A percentile compares a stretch with the other conserved stretches of the same genome.
Conservation (phyloP, 2,888 invertebrate species). For the Herminia tarsipennalis region DNA sequence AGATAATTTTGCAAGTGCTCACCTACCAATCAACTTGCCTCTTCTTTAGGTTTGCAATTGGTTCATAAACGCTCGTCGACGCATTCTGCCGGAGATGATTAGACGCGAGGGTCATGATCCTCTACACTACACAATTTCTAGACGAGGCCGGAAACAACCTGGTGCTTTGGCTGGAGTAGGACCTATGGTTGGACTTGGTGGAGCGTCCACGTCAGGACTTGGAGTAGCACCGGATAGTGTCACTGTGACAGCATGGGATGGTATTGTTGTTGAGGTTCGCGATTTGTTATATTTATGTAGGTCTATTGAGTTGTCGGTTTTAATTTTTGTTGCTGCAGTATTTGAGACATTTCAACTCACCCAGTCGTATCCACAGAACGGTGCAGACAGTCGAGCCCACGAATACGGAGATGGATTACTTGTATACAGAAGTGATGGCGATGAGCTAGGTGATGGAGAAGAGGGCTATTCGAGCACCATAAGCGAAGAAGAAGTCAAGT, state of each 20-base stretch:
- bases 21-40: no score
- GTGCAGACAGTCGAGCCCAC: conserved; percentile 60
- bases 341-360: no score
- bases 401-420: conserved; percentile 86
- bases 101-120: conserved; percentile 96
- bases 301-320: no score
- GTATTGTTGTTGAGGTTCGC: conserved; percentile 70
- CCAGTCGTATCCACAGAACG: conserved; percentile 46
- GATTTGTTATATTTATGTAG: no score
- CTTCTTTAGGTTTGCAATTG: conserved; percentile 93
- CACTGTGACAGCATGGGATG: conserved; percentile 70
- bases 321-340: no score
- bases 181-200: conserved; percentile 56
- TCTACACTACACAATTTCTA: conserved; percentile 95
- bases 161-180: conserved; percentile 60
- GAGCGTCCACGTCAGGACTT: conserved; percentile 56
- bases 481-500: conserved; percentile 91
- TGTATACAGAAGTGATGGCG: conserved; percentile 78
- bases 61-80: conserved; percentile 97
- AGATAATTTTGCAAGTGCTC: no score
- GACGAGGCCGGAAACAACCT: conserved; percentile 91
- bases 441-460: conserved; percentile 68
- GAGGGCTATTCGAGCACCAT: conserved; percentile 91
- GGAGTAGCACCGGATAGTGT: conserved; percentile 52
- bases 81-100: conserved; percentile 97